phyloP scores from a whole-genome alignment of 2,888 invertebrate species.

The Machimus atricapillus region DNA sequence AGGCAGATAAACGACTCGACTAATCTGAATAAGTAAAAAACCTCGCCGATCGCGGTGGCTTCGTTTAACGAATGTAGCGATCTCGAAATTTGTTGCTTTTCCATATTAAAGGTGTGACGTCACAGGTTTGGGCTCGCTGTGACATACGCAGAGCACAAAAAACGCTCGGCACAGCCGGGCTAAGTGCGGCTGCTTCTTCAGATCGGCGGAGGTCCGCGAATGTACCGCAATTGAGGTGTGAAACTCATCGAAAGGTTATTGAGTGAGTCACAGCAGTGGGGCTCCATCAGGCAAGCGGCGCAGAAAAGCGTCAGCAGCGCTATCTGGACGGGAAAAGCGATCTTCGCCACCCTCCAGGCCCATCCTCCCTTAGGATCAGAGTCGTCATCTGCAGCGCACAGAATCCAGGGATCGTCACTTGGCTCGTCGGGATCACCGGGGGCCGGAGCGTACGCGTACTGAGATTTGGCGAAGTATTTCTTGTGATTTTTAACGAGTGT shows the following conservation, averaged over 20 bases:
- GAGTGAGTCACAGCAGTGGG: conserved; percentile 77
- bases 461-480: background rate
- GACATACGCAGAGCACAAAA: background rate
- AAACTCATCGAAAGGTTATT: conserved; percentile 76
- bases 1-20: background rate
- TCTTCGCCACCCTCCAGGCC: conserved; percentile 72
- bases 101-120: background rate
- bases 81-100: conserved; percentile 10
- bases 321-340: conserved; percentile 76
- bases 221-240: conserved; percentile 76
- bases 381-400: conserved; percentile 49
- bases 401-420: conserved; percentile 49
- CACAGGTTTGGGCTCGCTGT: background rate
- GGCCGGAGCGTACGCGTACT: conserved; percentile 41
- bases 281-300: conserved; percentile 74
- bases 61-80: background rate
- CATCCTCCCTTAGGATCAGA: conserved; percentile 58
- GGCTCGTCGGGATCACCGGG: conserved; percentile 53
- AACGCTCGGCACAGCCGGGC: background rate
- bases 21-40: conserved; percentile 30
- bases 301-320: conserved; percentile 74
- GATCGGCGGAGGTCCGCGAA: conserved; percentile 78
- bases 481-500: conserved; percentile 18
- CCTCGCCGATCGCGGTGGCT: background rate
- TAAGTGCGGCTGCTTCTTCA: conserved; percentile 58